Percentiles rank a stretch among this genome's conserved stretches.
phyloP scores from a whole-genome alignment of 2,797 vertebrate species.

The Enteromius mattozi region DNA sequence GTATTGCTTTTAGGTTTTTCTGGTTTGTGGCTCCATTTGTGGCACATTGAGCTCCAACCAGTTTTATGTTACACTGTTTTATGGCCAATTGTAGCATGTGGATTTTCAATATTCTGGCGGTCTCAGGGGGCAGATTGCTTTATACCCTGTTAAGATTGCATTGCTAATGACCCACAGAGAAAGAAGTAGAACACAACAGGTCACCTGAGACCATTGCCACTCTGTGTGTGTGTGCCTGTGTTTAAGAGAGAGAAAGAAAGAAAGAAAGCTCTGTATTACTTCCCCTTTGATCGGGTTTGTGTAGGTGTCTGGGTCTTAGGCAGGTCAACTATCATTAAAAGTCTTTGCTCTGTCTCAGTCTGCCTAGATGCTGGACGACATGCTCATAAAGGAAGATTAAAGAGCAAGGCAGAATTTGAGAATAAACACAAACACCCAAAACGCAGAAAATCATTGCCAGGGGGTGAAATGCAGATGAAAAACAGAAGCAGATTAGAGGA shows the following conservation, averaged over 20 bases:
- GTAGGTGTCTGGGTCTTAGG: slow-evolving; percentile 33
- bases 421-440: slow-evolving; percentile 31
- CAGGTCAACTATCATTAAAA: slow-evolving; percentile 28
- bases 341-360: neutral
- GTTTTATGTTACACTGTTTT: slow-evolving; percentile 34
- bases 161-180: slow-evolving; percentile 45
- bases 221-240: neutral
- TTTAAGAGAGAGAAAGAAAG: neutral
- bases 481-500: slow-evolving; percentile 16
- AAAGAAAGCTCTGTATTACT: slow-evolving; percentile 10
- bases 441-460: slow-evolving; percentile 35
- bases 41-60: neutral
- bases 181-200: slow-evolving; percentile 29
- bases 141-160: slow-evolving; percentile 41
- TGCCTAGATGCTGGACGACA: neutral
- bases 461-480: slow-evolving; percentile 28
- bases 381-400: slow-evolving; percentile 33
- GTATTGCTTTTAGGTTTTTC: neutral
- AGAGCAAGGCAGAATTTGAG: slow-evolving; percentile 23
- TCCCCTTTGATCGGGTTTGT: slow-evolving; percentile 34
- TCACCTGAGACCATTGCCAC: slow-evolving; percentile 28
- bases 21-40: neutral
- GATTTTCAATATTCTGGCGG: slow-evolving; percentile 30
- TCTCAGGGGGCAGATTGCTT: slow-evolving; percentile 27
- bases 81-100: slow-evolving; percentile 22